Evolutionary conservation across 2,797 vertebrate species (phyloP), one percentile per base, ranked within the genome.

Genomic region (Onychomys torridus): DNA sequence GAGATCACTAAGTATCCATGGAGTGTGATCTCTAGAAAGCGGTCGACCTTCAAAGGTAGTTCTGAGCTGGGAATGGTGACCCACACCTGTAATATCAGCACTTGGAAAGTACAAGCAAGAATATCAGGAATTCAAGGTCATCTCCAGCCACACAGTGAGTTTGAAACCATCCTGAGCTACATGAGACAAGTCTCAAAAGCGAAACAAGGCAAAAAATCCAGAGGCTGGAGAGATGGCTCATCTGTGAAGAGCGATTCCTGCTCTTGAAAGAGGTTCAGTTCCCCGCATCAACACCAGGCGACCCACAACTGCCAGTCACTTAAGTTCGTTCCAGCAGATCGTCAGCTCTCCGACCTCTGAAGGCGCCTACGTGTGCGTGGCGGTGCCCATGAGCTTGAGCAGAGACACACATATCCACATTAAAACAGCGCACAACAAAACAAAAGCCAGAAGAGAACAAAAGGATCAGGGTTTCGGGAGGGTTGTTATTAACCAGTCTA

Each of bases 1-100:
- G 14, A 29, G 23, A 75, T 69, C 34, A 69, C 13, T n/a, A 71
- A 55, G 1, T 6, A 3, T 46, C 63, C 43, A 5, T 25, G 11
- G 57, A 65, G 12, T 81, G 34, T 83, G 79, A 88, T 69, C 12
- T 92, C 49, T 75, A 69, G 46, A 92, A 96, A 94, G 19, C 34
- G 85, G 46, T 0, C 52, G 55, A 93, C 37, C 71, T 49, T 85
- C 57, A 69, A 52, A 71, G n/a, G 84, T 17, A 37, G 65, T 71
- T 55, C 69, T 55, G 85, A 55, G 49, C 8, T 55, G 21, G 65
- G 49, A 5, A 46, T 71, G n/a, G 25, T 32, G n/a, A 8, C 23
- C 43, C 43, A 85, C 32, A 67, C 43, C 32, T 49, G 29, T 8
- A 25, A n/a, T 67, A 23, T 43, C 11, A 85, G 29, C 6, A 67